Evolutionary conservation across 2,888 invertebrate genomes (phyloP).

Genomic region (Punctoribates punctum): DNA sequence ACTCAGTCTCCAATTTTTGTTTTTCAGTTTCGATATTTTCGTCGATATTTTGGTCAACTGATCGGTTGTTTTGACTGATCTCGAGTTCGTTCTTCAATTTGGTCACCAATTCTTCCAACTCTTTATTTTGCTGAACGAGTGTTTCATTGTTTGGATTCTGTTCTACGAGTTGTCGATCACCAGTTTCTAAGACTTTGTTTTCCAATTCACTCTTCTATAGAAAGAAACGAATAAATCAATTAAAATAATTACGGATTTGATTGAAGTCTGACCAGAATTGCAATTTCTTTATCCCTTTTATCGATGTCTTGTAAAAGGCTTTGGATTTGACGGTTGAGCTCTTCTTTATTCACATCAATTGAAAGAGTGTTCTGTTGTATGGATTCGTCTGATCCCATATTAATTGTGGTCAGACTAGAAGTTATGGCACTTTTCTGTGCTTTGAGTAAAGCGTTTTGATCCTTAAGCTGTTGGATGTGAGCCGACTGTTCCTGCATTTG

Average conservation of each 20-base stretch:
- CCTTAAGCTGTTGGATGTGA: conserved; percentile 70
- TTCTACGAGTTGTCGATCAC: not conserved
- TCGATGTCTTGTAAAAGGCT: not conserved
- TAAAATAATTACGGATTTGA: not conserved
- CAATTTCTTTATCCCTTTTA: not conserved
- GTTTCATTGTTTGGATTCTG: not conserved
- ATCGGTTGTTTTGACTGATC: conserved; percentile 1
- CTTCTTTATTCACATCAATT: not conserved
- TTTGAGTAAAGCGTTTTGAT: conserved; percentile 80
- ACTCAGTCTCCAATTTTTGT: conserved; percentile 53
- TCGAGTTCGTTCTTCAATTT: conserved; percentile 40
- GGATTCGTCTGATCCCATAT: not conserved
- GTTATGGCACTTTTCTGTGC: conserved; percentile 55
- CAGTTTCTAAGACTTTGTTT: not conserved
- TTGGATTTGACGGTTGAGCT: conserved; percentile 20
- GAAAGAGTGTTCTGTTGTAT: not conserved
- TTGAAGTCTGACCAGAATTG: not conserved
- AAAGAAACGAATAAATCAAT: not conserved
- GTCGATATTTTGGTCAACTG: not conserved
- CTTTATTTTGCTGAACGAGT: conserved; percentile 34
- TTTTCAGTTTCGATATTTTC: not conserved
- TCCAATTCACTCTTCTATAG: not conserved
- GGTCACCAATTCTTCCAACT: conserved; percentile 14
- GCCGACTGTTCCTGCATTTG: conserved; percentile 66
- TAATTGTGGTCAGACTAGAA: conserved; percentile 36